These are phyloP conservation scores for Tipula confusa DNA, from an alignment of 2,888 invertebrate species.

Conservation along the genomic window DNA sequence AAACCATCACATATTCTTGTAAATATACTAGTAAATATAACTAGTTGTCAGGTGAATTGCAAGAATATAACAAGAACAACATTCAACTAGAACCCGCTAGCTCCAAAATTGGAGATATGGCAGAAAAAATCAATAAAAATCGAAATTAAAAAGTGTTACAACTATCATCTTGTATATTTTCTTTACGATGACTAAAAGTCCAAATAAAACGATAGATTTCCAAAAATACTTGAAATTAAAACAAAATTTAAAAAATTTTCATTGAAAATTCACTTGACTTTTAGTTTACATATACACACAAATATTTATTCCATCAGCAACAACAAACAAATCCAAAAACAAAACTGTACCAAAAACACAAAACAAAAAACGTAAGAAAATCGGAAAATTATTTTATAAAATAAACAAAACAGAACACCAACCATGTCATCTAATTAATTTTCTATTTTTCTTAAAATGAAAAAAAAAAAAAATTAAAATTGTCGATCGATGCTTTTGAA, in stretches of 20 bases:
- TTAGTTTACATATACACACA: neutral
- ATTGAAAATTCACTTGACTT: neutral
- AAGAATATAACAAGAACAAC: no score
- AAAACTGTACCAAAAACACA: neutral
- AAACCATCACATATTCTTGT: no score
- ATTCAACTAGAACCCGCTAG: no score
- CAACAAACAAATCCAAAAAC: neutral
- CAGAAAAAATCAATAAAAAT: no score
- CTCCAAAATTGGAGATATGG: no score
- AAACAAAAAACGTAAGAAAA: neutral
- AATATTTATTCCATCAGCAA: neutral
- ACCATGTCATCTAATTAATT: constrained; percentile 25
- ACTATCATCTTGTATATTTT: no score
- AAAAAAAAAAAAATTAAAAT: neutral
- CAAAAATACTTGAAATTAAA: neutral
- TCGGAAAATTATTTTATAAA: neutral
- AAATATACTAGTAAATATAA: no score
- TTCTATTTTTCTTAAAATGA: neutral
- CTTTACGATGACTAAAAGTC: no score
- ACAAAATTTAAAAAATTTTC: neutral
- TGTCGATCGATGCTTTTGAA: neutral
- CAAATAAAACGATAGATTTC: no score
- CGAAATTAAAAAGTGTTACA: no score
- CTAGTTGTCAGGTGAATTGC: no score
- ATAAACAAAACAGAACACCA: constrained; percentile 16